Base-by-base conservation (phyloP, 2,113 vertebrate species). In the Arenaria interpres region DNA sequence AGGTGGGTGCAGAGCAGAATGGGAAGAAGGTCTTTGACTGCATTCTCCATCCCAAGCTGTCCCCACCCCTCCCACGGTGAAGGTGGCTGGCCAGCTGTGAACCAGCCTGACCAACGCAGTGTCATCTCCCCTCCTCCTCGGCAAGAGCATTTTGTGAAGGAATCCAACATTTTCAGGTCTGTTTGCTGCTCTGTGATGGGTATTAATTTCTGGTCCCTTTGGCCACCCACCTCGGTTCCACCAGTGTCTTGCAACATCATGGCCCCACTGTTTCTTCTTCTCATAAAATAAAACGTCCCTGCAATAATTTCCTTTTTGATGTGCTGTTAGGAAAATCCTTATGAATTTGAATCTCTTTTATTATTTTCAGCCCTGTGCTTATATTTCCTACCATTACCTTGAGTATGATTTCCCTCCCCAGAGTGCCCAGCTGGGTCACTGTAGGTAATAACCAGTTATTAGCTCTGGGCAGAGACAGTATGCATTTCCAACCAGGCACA, bases 401-500 rank as follows among this genome's bases (percentile, higher is more conserved):
- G 89, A 59, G 82, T 78, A 19, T 12, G 71, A 62, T 73, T 92
- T 74, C 62, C 69, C 57, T 64, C 46, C 53, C 88, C 46, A 3
- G 64, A 75, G 94, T 89, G 72, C 84, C 95, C 87, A 77, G 79
- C 87, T 43, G 57, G 92, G 92, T 96, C 93, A 93, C 89, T 66
- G 69, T 37, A 78, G 90, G 89, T 95, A 91, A 95, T 90, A 95
- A 74, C 32, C 90, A 88, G 25, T 89, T 82, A 94, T 96, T 95
- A 96, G 82, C 95, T 92, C 64, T 89, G 89, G 89, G 89, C 76
- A 89, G 80, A 82, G 30, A 48, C 71, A 75, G 60, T 50, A n/a
- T 33, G 57, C 53, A 10, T 91, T 85, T 43, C 69, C 77, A 93
- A 10, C 27, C 84, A 91, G 71, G n/a, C 85, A 69, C 0, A 0